Base-by-base conservation (phyloP, 1,140 invertebrate genomes). In the Tetramorium parvispinum region DNA sequence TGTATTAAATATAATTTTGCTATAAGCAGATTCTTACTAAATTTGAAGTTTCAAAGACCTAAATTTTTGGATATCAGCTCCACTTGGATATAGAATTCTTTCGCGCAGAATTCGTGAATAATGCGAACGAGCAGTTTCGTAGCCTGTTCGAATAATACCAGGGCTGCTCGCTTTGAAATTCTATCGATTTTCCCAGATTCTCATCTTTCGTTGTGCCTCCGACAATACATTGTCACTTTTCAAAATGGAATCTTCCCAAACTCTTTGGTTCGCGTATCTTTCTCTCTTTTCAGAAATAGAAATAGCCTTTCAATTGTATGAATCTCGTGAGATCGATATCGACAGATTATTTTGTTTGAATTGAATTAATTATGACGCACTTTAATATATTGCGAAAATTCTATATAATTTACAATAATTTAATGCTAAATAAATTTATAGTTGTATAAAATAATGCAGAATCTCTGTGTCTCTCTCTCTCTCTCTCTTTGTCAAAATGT, bases 101-200 rank as follows among this genome's bases (percentile, higher is more conserved):
- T 46, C 24, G 40, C 11, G 24, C 10, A 55, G 37, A 10, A 71
- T 57, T 82, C 51, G 40, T 27, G 77, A 66, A 70, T 46, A 43
- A 73, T 83, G 24, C n/a, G 51, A 70, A 10, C 65, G 51, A 71
- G 5, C 37, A 7, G 13, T 61, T 40, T 83, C 53, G 16, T 3
- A 11, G 6, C n/a, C 57, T 8, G 57, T 79, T 37, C 43, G 77
- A 79, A 79, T 79, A 79, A 66, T 53, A 27, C 4, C 27, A 24
- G 21, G 6, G 3, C 40, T 32, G 27, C 49, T 24, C 21, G 24
- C 55, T 83, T 77, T 82, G 51, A 76, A 61, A 70, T 88, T 57
- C 68, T 27, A 77, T 87, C 85, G 85, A 85, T 87, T 88, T 65
- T 57, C 13, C 7, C 37, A 59, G 85, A 82, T 82, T 66, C 46